Conservation (phyloP, 2,888 invertebrate species). For the Meghimatium bilineatum region DNA sequence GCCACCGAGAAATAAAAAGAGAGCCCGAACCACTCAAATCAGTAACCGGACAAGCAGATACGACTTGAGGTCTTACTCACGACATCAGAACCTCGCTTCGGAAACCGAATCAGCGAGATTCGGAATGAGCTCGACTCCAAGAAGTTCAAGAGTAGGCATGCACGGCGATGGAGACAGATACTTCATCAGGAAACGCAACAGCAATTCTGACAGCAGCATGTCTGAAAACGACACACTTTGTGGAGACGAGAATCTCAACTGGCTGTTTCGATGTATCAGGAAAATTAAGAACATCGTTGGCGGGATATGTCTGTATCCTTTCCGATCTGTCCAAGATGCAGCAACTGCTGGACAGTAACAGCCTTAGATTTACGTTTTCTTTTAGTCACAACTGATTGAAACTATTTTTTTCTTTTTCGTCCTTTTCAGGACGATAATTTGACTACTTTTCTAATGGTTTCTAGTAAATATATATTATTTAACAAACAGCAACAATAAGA, state of each 20-base stretch:
- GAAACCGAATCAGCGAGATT: background rate
- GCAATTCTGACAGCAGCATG: background rate
- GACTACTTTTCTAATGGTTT: no score
- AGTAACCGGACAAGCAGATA: background rate
- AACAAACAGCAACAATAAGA: no score
- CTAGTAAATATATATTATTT: no score
- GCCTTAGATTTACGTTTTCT: background rate
- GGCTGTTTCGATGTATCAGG: background rate
- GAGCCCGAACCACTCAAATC: background rate
- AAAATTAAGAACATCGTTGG: background rate
- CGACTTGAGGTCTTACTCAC: slow-evolving; percentile 26
- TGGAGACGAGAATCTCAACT: background rate
- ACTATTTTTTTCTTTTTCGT: background rate
- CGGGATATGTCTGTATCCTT: background rate
- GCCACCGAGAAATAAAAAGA: background rate
- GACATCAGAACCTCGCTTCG: slow-evolving; percentile 12
- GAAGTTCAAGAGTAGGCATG: background rate
- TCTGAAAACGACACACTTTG: background rate
- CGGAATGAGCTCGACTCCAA: background rate
- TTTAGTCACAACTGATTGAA: background rate
- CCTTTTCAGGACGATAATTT: no score
- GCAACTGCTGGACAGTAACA: background rate
- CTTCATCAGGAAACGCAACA: background rate
- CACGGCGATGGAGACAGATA: background rate
- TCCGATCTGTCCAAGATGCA: background rate